phyloP scores from a whole-genome alignment of 2,888 invertebrate genomes.

The Chrysolina americana region DNA sequence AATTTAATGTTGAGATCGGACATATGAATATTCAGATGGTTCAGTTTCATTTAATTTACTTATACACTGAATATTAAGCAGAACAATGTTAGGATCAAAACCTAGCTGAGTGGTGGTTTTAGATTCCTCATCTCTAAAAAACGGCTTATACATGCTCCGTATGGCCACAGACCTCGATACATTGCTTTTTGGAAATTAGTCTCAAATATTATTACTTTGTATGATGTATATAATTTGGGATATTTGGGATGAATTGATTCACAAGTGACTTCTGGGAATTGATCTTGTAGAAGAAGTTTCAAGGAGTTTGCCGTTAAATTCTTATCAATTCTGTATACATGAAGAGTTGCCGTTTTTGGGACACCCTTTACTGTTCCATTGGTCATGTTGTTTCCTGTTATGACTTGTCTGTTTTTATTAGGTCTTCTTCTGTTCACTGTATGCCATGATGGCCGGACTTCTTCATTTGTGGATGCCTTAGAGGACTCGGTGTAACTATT shows the following conservation, averaged over 20 bases:
- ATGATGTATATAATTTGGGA: slow-evolving; percentile 1
- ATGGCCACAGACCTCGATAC: background rate
- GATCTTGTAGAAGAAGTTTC: background rate
- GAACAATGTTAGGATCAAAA: slow-evolving; percentile 14
- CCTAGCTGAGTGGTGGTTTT: background rate
- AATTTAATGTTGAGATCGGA: slow-evolving; percentile 16
- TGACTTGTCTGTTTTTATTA: too few relatives aligned
- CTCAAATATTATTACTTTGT: slow-evolving; percentile 17
- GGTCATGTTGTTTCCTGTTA: slow-evolving; percentile 6
- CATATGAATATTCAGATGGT: slow-evolving; percentile 8
- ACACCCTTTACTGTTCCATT: slow-evolving; percentile 6
- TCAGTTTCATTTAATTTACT: slow-evolving; percentile 14
- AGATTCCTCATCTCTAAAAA: slow-evolving; percentile 25
- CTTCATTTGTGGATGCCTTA: too few relatives aligned
- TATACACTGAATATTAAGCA: slow-evolving; percentile 4
- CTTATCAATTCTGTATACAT: slow-evolving; percentile 19
- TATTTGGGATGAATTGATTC: slow-evolving; percentile 14
- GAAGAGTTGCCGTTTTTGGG: slow-evolving; percentile 4
- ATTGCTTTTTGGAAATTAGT: slow-evolving; percentile 9
- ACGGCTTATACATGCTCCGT: slow-evolving; percentile 20
- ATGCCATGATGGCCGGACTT: too few relatives aligned
- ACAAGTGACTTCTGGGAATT: slow-evolving; percentile 20
- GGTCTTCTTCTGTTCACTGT: too few relatives aligned
- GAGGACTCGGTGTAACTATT: too few relatives aligned
- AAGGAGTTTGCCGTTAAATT: background rate